phyloP scores from a whole-genome alignment of 2,113 vertebrate species.

The Oncorhynchus tshawytscha region DNA sequence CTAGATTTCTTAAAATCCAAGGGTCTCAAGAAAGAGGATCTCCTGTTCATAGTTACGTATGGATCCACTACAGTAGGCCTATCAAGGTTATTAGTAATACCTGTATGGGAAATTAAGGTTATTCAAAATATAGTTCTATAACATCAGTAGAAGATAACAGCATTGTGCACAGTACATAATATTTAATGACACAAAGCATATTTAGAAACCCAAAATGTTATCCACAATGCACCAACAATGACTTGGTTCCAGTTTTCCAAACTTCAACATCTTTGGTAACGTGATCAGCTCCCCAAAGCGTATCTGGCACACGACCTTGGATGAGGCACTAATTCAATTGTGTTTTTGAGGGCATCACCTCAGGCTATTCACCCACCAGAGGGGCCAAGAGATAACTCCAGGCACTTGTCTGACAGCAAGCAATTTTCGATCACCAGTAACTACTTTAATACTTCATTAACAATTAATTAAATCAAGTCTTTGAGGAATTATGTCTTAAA shows the following conservation, averaged over 20 bases:
- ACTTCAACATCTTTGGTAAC: neutral
- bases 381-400: constrained; percentile 44
- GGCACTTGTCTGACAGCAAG: constrained; percentile 62
- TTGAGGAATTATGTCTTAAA: constrained; percentile 63
- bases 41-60: neutral
- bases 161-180: neutral
- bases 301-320: constrained; percentile 72
- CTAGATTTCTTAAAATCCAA: neutral
- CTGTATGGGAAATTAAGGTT: neutral
- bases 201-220: neutral
- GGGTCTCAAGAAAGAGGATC: neutral
- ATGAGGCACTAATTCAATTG: constrained; percentile 59
- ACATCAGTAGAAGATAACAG: neutral
- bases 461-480: constrained; percentile 73
- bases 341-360: constrained; percentile 62
- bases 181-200: neutral
- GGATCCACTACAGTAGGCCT: neutral
- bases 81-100: neutral
- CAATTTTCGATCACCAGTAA: constrained; percentile 74
- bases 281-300: neutral
- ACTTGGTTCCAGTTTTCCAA: neutral
- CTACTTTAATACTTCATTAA: constrained; percentile 74
- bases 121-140: neutral
- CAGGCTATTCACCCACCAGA: constrained; percentile 40
- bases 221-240: neutral